Evolutionary conservation across 2,797 vertebrate species (phyloP).

Genomic region (Pangasius krempfi): DNA sequence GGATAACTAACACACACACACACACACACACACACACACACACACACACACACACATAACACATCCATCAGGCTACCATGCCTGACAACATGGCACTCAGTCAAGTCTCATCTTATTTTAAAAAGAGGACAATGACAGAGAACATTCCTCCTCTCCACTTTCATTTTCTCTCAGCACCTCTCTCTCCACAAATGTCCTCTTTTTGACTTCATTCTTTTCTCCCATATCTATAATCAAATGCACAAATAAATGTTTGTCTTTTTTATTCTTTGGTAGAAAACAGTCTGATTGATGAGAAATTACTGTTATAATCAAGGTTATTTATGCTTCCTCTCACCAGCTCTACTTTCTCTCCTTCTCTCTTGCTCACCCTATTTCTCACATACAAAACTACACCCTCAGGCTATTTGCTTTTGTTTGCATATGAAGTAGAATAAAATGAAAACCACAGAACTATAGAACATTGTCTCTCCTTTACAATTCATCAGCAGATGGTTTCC

Average conservation of each 20-base stretch:
- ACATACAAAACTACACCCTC: neutral
- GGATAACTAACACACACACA: constrained; percentile 26
- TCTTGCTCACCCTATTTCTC: neutral
- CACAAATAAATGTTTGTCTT: constrained; percentile 40
- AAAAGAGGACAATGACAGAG: constrained; percentile 46
- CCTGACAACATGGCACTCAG: constrained; percentile 49
- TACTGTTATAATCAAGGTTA: constrained; percentile 52
- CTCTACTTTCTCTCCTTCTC: neutral
- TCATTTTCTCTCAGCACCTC: constrained; percentile 23
- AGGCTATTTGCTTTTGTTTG: constrained; percentile 17
- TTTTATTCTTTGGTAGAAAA: constrained; percentile 26
- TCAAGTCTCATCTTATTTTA: constrained; percentile 50
- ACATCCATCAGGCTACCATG: constrained; percentile 40
- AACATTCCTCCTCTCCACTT: constrained; percentile 27
- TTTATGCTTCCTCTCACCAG: constrained; percentile 21
- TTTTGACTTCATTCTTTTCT: neutral
- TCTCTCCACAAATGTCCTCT: constrained; percentile 7
- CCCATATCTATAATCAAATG: constrained; percentile 46
- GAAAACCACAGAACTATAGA: neutral
- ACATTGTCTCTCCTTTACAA: constrained; percentile 2
- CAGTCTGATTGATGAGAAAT: constrained; percentile 53
- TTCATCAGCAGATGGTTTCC: constrained; percentile 3
- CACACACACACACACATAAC: constrained; percentile 8
- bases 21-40: constrained; percentile 25
- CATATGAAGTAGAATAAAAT: neutral